Evolutionary conservation across 1,140 invertebrate species (phyloP), one percentile per base, ranked within the genome.

Genomic region (Dendroctonus valens): DNA sequence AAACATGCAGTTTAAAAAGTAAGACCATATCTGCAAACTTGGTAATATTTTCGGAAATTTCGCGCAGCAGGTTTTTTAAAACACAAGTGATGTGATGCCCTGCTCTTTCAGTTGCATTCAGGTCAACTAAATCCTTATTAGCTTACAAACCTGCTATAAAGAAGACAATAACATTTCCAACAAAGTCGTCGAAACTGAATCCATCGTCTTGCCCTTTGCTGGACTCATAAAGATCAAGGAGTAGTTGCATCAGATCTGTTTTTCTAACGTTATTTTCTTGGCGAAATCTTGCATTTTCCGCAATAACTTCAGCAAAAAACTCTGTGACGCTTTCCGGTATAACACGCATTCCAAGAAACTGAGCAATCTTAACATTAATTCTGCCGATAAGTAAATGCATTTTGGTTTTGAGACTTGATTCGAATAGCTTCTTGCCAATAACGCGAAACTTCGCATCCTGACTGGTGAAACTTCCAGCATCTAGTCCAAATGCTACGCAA

Each of bases 401-500:
- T 50, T 46, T 52, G 0, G 37, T 11, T 6, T 39, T 52, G 11
- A 59, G 11, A 37, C 5, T 51, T 7, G 48, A 40, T 11, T 11
- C 15, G 14, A 60, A 60, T 0, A 67, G 14, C 8, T 60, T 52
- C 15, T 37, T 41, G 3, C 69, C 70, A 38, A 64, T 61, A 41
- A 60, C 9, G 11, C 72, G 44, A 72, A 88, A 87, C 72, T 84
- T 80, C 0, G 82, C 79, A 38, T 85, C 73, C 0, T 81, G 72
- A 70, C 83, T 78, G 41, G 76, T 75, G n/a, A 86, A 79, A 14
- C 84, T 80, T 51, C 85, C 82, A 66, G 83, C 83, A 8, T 86
- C 80, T 5, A 88, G 79, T 0, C 87, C 87, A 72, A 87, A 87
- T 8, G 84, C 85, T 37, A 85, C 82, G 39, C 78, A 83, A 0